Conservation (phyloP, 1,140 invertebrate species). For the Triops longicaudatus region DNA sequence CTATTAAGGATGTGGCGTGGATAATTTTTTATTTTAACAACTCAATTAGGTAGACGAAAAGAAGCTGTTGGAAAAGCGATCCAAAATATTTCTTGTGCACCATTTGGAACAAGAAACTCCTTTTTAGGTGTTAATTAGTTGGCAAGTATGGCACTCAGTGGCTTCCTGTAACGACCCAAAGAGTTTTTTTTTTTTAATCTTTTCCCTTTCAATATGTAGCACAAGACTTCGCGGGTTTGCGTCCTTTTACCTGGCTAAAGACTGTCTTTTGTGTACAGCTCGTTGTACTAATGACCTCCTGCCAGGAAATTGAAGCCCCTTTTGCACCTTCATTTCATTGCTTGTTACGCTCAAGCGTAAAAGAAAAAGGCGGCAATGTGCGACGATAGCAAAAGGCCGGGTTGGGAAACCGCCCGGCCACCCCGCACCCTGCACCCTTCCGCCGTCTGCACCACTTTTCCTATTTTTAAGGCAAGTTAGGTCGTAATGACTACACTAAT, state of each 20-base stretch:
- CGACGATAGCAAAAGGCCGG: neutral
- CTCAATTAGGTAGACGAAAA: too few relatives aligned
- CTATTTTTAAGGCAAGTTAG: constrained; percentile 12
- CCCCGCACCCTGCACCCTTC: neutral
- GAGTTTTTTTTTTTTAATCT: neutral
- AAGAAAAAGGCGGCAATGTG: constrained; percentile 7
- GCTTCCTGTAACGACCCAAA: neutral
- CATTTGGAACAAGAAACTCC: too few relatives aligned
- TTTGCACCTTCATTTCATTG: constrained; percentile 15
- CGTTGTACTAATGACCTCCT: constrained; percentile 14
- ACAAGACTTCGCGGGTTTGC: neutral
- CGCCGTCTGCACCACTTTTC: constrained; percentile 10
- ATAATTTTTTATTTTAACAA: too few relatives aligned
- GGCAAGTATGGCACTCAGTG: neutral
- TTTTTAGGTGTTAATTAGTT: neutral
- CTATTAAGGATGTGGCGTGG: too few relatives aligned
- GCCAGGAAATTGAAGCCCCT: constrained; percentile 14
- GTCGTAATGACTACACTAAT: constrained; percentile 11
- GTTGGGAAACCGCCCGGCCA: neutral
- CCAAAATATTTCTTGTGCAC: too few relatives aligned
- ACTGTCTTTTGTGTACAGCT: constrained; percentile 7
- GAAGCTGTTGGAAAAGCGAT: too few relatives aligned
- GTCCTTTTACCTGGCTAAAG: constrained; percentile 4
- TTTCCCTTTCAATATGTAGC: neutral
- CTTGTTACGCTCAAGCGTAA: neutral